These are phyloP conservation scores for Malthinus seriepunctatus DNA, from an alignment of 2,888 invertebrate species.

Conservation along the genomic window DNA sequence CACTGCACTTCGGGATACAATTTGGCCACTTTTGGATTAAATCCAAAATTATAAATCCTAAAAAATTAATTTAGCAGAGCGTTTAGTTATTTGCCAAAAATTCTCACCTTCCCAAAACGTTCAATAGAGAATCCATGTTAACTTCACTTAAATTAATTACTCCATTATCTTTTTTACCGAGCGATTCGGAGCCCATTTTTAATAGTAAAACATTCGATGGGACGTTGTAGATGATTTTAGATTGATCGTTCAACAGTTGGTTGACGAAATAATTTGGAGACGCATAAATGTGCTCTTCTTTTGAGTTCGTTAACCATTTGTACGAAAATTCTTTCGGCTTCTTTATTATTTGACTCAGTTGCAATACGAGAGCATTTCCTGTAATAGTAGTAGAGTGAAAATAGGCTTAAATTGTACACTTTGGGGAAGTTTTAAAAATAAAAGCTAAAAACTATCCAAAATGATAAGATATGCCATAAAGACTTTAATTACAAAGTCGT, in stretches of 20 bases:
- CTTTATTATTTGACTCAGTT: background rate
- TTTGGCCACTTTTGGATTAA: slow-evolving; percentile 72
- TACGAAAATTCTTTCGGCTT: background rate
- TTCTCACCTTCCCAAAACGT: slow-evolving; percentile 37
- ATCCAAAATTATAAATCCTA: slow-evolving; percentile 77
- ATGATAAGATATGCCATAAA: no score
- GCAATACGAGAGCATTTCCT: background rate
- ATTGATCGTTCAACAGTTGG: background rate
- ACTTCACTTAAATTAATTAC: background rate
- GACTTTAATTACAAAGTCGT: no score
- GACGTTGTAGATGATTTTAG: background rate
- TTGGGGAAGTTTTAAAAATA: no score
- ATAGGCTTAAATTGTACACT: no score
- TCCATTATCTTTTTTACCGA: background rate
- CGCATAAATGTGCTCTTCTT: background rate
- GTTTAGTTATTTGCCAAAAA: background rate
- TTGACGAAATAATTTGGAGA: background rate
- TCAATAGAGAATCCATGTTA: background rate
- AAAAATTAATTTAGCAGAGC: background rate
- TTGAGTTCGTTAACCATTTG: background rate
- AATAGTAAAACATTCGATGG: background rate
- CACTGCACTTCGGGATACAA: slow-evolving; percentile 76
- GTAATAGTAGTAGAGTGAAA: no score
- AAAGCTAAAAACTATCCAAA: no score
- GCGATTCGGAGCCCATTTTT: background rate